A percentile compares a stretch with the other conserved stretches of the same genome.
phyloP scores from a whole-genome alignment of 2,888 invertebrate species.

The Sabatieria punctata region DNA sequence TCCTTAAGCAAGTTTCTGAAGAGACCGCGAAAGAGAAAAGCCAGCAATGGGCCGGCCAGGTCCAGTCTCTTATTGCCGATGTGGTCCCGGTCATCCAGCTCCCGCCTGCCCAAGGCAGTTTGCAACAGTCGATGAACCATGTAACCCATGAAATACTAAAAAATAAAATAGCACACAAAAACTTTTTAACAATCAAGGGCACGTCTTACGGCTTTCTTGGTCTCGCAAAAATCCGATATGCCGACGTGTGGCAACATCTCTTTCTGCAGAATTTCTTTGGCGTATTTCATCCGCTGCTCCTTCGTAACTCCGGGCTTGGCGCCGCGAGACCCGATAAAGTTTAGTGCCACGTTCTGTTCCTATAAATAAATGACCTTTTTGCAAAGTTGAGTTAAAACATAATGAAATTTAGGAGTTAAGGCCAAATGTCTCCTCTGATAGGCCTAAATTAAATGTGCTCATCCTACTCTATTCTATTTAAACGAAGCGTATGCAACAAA shows the following conservation, averaged over 20 bases:
- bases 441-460: too few relatives aligned
- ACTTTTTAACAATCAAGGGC: too few relatives aligned
- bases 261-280: conserved; percentile 94
- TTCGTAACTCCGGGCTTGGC: conserved; percentile 94
- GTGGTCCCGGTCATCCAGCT: conserved; percentile 98
- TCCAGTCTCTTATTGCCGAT: conserved; percentile 97
- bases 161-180: too few relatives aligned
- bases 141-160: conserved; percentile 44
- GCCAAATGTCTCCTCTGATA: too few relatives aligned
- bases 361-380: conserved; percentile 38
- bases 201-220: conserved; percentile 99
- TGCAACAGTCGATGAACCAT: conserved; percentile 93
- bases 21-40: conserved; percentile 81
- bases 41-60: conserved; percentile 85
- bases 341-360: conserved; percentile 94
- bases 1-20: conserved; percentile 49
- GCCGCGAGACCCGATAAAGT: conserved; percentile 94
- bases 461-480: too few relatives aligned
- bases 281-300: conserved; percentile 97
- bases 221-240: conserved; percentile 97
- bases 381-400: too few relatives aligned
- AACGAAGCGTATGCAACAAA: too few relatives aligned
- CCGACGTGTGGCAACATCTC: conserved; percentile 99
- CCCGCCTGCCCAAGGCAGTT: conserved; percentile 82
- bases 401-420: too few relatives aligned